Base-by-base conservation (phyloP, 2,797 vertebrate species). In the Vespertilio murinus region DNA sequence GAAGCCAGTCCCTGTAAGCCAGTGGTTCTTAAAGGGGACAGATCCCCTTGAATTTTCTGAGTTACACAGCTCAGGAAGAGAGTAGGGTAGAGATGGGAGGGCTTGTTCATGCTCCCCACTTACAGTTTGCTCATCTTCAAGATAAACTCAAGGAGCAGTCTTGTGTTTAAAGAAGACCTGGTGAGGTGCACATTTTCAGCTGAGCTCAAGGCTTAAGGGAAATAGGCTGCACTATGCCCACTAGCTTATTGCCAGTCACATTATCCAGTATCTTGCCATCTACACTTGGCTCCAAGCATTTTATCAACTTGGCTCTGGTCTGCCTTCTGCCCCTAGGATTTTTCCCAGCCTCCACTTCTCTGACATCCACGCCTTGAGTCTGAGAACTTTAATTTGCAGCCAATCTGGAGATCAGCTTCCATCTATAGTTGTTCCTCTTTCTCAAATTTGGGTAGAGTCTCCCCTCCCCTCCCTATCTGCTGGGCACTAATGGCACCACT, bases 21-120 rank as follows among this genome's bases (percentile, higher is more conserved):
- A 87, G n/a, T 81, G 80, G 90, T 92, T 95, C 96, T 95, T 97
- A 95, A 96, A 96, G 96, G 82, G 79, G 78, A 83, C 77, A 9
- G 11, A 33, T 80, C 89, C 93, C 69, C 40, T 92, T 42, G 45
- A 56, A 70, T 87, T 84, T 87, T 64, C 49, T 40, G 54, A 88
- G 84, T 81, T 22, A 33, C 18, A 56, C 18, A 45, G n/a, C 22
- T 42, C 40, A 64, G 35, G 30, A n/a, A 69, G 47, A 70, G 40
- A 14, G 0, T 14, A 23, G n/a, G 23, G 8, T 8, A 40, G 54
- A 20, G 49, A 47, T 30, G 40, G 61, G 56, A 14, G 13, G 23
- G 33, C 18, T 23, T 61, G 40, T 89, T 90, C 33, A 38, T 13
- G 25, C 40, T 69, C 6, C 42, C 54, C 49, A 35, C 10, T 33